These are phyloP conservation scores for Sphenodon punctatus DNA, from an alignment of 2,797 vertebrate genomes.

Conservation along the genomic window DNA sequence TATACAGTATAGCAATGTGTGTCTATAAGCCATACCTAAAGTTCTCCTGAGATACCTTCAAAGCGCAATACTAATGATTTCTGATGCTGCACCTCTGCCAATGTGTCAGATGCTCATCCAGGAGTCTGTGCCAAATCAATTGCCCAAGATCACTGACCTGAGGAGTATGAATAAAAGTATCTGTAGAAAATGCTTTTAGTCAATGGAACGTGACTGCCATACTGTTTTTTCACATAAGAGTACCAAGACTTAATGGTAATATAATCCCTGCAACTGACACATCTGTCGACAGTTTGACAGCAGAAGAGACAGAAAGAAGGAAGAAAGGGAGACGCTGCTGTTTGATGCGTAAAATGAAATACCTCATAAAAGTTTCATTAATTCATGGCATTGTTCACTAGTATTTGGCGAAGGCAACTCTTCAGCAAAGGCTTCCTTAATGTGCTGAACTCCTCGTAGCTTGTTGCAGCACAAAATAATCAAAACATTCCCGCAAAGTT, in stretches of 20 bases:
- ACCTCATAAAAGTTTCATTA: neutral
- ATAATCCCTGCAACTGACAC: neutral
- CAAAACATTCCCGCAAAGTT: neutral
- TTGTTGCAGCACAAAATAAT: accelerated
- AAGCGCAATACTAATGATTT: accelerated
- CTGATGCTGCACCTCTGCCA: neutral
- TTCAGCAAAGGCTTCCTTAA: neutral
- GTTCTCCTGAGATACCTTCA: accelerated
- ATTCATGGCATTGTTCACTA: neutral
- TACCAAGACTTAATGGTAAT: neutral
- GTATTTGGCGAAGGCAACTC: neutral
- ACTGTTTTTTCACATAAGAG: neutral
- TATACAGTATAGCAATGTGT: neutral
- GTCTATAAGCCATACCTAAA: neutral
- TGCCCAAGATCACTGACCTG: neutral
- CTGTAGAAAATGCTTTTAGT: neutral
- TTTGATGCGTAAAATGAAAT: neutral
- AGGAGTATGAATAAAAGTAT: neutral
- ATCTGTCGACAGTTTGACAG: neutral
- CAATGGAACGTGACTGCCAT: neutral
- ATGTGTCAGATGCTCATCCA: neutral
- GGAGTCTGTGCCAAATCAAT: neutral
- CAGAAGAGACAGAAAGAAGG: neutral
- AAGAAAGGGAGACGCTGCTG: neutral
- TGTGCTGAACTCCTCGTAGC: neutral